Percentiles rank a stretch among this genome's conserved stretches.
phyloP scores from a whole-genome alignment of 1,140 invertebrate genomes.

The Colletes gigas region DNA sequence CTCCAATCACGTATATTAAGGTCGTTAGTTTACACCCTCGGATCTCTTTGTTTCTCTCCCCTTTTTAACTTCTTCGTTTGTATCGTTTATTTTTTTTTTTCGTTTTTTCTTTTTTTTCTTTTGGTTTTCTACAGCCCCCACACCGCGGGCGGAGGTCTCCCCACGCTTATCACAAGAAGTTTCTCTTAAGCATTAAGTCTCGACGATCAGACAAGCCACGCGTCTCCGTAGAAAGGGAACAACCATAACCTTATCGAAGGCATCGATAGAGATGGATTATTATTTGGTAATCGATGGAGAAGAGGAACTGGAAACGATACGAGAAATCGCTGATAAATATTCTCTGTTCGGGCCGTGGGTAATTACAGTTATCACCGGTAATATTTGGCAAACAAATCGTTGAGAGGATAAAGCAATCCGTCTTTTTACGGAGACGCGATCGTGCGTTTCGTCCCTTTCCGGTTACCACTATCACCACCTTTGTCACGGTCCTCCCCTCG shows the following conservation, averaged over 20 bases:
- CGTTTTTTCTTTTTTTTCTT: background rate
- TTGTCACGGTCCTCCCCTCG: slow-evolving; percentile 16
- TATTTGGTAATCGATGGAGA: background rate
- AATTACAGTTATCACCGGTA: too few species aligned
- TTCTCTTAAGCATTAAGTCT: slow-evolving; percentile 38
- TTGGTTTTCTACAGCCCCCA: background rate
- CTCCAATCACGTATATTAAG: background rate
- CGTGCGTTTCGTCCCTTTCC: background rate
- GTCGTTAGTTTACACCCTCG: slow-evolving; percentile 8
- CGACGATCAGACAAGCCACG: background rate
- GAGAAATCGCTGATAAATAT: too few species aligned
- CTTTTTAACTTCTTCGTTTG: background rate
- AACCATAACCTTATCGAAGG: background rate
- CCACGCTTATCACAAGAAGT: slow-evolving; percentile 42
- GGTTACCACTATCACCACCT: slow-evolving; percentile 43
- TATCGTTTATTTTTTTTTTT: slow-evolving; percentile 25
- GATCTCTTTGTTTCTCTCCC: slow-evolving; percentile 3
- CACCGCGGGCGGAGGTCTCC: background rate
- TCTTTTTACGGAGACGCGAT: slow-evolving; percentile 14
- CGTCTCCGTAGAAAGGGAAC: slow-evolving; percentile 11
- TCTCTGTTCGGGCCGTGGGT: too few species aligned
- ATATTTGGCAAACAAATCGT: too few species aligned
- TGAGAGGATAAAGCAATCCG: too few species aligned
- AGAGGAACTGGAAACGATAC: too few species aligned
- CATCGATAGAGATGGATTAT: background rate